Percentiles rank a stretch among this genome's conserved stretches.
These are phyloP conservation scores for Capitulum mitella DNA, from an alignment of 2,888 invertebrate genomes.

Conservation along the genomic window DNA sequence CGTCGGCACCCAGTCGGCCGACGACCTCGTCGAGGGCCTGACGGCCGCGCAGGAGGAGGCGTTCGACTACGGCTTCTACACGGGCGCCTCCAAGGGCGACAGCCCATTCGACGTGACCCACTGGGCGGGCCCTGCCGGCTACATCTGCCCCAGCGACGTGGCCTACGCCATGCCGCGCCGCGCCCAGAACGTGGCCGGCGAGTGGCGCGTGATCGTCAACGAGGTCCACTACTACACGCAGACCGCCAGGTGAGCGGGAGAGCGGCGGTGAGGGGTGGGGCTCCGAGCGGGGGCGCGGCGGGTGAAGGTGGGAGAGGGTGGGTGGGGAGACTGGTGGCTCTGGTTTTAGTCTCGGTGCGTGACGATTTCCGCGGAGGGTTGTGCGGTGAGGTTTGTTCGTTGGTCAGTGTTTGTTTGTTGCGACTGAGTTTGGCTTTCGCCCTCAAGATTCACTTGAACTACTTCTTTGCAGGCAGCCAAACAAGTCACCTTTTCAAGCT, in stretches of 20 bases:
- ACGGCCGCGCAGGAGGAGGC: conserved; percentile 36
- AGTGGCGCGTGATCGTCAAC: conserved; percentile 39
- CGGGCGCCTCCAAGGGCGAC: conserved; percentile 37
- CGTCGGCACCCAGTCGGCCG: conserved; percentile 38
- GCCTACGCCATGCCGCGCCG: conserved; percentile 36
- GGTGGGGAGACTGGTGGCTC: no score
- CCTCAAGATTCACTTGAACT: no score
- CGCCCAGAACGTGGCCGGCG: conserved; percentile 38
- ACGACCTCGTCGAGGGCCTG: conserved; percentile 38
- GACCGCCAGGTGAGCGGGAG: conserved; percentile 33
- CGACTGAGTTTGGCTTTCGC: no score
- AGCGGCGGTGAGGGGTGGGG: no score
- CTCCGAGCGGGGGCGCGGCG: no score
- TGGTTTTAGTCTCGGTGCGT: no score
- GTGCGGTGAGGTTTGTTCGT: no score
- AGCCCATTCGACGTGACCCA: conserved; percentile 37
- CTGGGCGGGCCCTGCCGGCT: conserved; percentile 38
- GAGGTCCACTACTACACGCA: conserved; percentile 39
- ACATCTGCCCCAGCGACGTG: conserved; percentile 38
- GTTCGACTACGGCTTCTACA: conserved; percentile 38
- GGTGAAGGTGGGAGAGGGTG: no score
- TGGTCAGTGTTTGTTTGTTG: no score
- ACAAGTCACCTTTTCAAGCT: no score
- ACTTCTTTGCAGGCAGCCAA: no score
- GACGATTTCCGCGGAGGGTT: no score